Conservation (phyloP, 2,888 invertebrate species). For the Aplocera efformata region DNA sequence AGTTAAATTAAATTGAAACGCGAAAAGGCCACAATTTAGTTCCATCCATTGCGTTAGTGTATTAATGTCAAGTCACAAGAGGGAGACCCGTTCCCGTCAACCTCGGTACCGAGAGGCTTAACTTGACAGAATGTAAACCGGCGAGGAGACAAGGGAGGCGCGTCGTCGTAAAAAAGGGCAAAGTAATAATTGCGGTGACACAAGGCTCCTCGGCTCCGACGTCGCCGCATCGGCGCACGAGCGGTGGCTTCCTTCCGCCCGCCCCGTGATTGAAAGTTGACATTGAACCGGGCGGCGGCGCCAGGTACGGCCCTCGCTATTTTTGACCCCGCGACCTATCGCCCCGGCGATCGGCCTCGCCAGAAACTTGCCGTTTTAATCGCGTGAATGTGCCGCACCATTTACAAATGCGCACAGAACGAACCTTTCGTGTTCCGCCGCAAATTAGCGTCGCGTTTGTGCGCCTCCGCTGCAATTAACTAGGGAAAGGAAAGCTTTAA, state of each 20-base stretch:
- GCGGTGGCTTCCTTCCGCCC: constrained; percentile 68
- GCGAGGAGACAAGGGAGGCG: constrained; percentile 51
- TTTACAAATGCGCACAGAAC: constrained; percentile 63
- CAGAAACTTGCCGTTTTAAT: constrained; percentile 70
- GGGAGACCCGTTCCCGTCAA: constrained; percentile 46
- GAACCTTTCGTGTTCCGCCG: constrained; percentile 52
- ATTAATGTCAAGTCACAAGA: constrained; percentile 42
- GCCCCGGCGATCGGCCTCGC: constrained; percentile 74
- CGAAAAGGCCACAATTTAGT: constrained; percentile 31
- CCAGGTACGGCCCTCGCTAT: constrained; percentile 76
- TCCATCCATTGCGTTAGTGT: constrained; percentile 31
- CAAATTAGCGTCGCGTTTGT: constrained; percentile 53
- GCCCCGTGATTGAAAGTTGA: constrained; percentile 74
- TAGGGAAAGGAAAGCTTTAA: constrained; percentile 35
- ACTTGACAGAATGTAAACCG: constrained; percentile 62
- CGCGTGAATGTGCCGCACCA: constrained; percentile 66
- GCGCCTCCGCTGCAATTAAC: constrained; percentile 45
- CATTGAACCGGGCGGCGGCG: constrained; percentile 75
- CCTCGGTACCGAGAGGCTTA: constrained; percentile 52
- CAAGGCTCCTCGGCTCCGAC: constrained; percentile 33
- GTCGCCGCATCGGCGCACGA: constrained; percentile 59
- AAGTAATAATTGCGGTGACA: constrained; percentile 59
- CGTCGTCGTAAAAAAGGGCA: constrained; percentile 58
- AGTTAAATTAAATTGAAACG: constrained; percentile 18
- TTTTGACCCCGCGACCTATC: constrained; percentile 77